Conservation (phyloP, 2,113 vertebrate species). For the Osmerus eperlanus region DNA sequence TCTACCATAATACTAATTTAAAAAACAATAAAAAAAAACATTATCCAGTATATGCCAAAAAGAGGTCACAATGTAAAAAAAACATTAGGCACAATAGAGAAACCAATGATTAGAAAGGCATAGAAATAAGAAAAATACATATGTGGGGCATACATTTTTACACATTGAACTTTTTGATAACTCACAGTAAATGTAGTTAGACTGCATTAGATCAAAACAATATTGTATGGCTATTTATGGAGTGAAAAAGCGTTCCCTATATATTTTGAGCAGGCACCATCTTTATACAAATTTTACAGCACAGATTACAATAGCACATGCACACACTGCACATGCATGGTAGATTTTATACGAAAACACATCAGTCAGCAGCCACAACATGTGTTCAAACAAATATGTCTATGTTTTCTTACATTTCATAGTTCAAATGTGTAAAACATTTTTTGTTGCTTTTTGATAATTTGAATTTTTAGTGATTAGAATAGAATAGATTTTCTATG, state of each 20-base stretch:
- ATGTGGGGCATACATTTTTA: background rate
- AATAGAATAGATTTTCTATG: background rate
- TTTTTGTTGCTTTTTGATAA: background rate
- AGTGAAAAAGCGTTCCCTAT: background rate
- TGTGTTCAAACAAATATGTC: no score
- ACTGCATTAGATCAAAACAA: no score
- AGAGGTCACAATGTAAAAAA: background rate
- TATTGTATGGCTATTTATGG: background rate
- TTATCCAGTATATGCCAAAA: constrained; percentile 1
- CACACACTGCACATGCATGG: background rate
- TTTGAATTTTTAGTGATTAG: background rate
- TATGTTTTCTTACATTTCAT: background rate
- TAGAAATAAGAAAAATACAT: background rate
- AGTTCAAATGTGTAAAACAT: constrained; percentile 4
- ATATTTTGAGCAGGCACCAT: background rate
- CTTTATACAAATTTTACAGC: background rate
- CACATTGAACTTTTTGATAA: background rate
- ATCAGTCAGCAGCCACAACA: no score
- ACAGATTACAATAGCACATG: no score
- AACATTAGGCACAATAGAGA: constrained; percentile 1
- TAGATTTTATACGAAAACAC: no score
- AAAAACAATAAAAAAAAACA: background rate
- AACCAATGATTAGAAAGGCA: background rate
- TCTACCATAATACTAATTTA: background rate
- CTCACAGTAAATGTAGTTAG: background rate